Percentiles rank a stretch among this genome's conserved stretches.
These are phyloP conservation scores for Rutpela maculata DNA, from an alignment of 2,888 invertebrate species.

Conservation along the genomic window DNA sequence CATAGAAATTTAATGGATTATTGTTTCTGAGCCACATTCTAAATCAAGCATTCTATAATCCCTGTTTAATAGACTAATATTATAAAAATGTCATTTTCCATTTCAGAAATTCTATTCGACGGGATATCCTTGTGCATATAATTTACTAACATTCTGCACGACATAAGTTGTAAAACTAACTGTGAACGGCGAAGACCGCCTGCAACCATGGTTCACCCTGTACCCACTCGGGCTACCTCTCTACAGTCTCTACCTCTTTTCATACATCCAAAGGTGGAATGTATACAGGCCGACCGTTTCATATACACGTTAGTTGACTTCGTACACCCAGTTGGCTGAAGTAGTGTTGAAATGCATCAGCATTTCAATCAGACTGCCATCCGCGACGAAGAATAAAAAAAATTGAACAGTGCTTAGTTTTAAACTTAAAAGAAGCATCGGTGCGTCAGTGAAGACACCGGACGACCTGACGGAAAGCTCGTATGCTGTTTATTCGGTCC, in stretches of 20 bases:
- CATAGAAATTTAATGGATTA: no score
- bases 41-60: no score
- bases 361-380: conserved; percentile 55
- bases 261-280: conserved; percentile 29
- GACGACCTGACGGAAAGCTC: not conserved
- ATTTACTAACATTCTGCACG: not conserved
- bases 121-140: no score
- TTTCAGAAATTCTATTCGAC: no score
- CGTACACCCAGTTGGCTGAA: conserved; percentile 49
- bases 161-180: not conserved
- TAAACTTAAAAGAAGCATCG: not conserved
- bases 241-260: conserved; percentile 19
- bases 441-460: not conserved
- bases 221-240: conserved; percentile 16
- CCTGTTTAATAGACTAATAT: no score
- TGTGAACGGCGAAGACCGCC: not conserved
- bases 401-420: conserved; percentile 20
- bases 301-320: conserved; percentile 45
- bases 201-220: conserved; percentile 2
- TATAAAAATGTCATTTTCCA: no score
- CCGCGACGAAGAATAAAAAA: conserved; percentile 35
- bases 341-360: conserved; percentile 56
- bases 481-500: not conserved
- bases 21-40: no score
- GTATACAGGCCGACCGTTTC: conserved; percentile 48